These are phyloP conservation scores for Protonemura montana DNA, from an alignment of 2,888 invertebrate species.

Conservation along the genomic window DNA sequence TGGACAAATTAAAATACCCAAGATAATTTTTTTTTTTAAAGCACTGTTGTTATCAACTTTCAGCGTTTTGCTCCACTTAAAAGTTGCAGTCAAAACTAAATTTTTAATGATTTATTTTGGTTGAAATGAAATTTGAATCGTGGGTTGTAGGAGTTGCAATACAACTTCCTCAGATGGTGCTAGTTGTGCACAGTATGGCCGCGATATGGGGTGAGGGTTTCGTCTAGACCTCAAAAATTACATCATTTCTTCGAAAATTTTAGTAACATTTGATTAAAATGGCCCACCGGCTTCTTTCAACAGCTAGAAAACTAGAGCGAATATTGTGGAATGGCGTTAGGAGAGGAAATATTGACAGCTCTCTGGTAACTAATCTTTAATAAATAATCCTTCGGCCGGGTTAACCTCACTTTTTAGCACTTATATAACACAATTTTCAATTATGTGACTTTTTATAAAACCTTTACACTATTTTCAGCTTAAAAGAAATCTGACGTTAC, in stretches of 20 bases:
- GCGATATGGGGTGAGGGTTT: constrained; percentile 3
- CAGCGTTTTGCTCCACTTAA: no score
- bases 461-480: constrained; percentile 54
- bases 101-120: no score
- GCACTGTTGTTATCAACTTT: no score
- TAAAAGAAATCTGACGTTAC: constrained; percentile 56
- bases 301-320: constrained; percentile 66
- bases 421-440: constrained; percentile 50
- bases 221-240: not conserved
- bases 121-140: not conserved
- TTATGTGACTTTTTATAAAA: not conserved
- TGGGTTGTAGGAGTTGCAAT: not conserved
- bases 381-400: not conserved
- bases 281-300: constrained; percentile 70
- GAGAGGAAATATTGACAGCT: constrained; percentile 57
- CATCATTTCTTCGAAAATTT: not conserved
- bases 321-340: constrained; percentile 58
- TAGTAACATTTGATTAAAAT: constrained; percentile 56
- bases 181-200: not conserved
- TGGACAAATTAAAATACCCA: no score
- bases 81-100: no score
- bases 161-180: not conserved
- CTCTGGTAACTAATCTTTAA: constrained; percentile 56
- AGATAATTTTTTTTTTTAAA: no score
- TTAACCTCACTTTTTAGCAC: constrained; percentile 52